A percentile compares a stretch with the other conserved stretches of the same genome.
Conservation (phyloP, 2,797 vertebrate species). For the Sebastes hopkinsi region DNA sequence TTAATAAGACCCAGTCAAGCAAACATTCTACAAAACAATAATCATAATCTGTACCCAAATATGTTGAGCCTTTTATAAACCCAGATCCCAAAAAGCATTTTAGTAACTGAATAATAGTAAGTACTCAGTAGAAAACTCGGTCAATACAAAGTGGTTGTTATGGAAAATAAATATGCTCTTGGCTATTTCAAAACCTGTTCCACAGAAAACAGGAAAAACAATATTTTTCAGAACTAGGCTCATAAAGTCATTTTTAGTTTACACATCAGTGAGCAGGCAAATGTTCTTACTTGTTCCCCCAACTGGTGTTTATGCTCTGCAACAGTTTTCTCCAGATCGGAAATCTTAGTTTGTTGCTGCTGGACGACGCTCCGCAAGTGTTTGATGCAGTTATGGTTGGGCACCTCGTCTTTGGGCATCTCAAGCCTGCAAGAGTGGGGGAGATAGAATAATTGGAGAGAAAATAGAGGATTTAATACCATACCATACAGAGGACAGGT, state of each 20-base stretch:
- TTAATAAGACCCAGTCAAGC: too few relatives aligned
- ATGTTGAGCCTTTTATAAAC: too few relatives aligned
- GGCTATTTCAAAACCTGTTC: neutral
- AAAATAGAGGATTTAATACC: neutral
- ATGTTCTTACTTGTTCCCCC: conserved; percentile 89
- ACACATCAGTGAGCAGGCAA: neutral
- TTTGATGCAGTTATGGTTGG: conserved; percentile 97
- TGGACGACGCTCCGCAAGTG: conserved; percentile 93
- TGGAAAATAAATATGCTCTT: neutral
- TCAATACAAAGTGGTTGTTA: neutral
- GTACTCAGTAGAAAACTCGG: neutral
- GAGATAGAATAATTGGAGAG: neutral
- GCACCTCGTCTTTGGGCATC: conserved; percentile 98
- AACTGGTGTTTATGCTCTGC: conserved; percentile 96
- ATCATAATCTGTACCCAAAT: neutral
- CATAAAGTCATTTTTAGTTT: neutral
- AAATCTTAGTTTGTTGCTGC: conserved; percentile 93
- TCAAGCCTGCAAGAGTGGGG: conserved; percentile 84
- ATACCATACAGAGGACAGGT: neutral
- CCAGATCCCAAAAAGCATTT: neutral
- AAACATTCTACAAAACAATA: neutral
- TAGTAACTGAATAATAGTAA: too few relatives aligned
- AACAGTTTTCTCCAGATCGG: conserved; percentile 94
- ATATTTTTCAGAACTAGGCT: neutral
- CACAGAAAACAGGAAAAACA: neutral